Percentiles rank a stretch among this genome's conserved stretches.
Evolutionary conservation across 2,888 invertebrate species (phyloP).

Genomic region (Chironomus riparius): DNA sequence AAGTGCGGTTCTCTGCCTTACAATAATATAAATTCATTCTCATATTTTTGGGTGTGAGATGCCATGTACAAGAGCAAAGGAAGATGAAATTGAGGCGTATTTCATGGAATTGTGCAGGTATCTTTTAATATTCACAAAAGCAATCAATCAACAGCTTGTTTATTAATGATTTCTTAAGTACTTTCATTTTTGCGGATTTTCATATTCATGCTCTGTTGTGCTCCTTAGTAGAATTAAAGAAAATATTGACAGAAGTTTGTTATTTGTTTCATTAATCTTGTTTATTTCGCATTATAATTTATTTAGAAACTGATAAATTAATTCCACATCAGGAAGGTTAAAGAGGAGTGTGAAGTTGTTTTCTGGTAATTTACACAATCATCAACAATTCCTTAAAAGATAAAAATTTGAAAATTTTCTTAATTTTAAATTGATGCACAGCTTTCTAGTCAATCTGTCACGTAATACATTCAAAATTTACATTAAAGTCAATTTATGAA

Average conservation of each 20-base stretch:
- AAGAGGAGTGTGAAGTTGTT: no score
- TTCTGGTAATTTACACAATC: no score
- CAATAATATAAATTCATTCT: not conserved
- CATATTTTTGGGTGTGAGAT: not conserved
- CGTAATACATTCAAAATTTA: no score
- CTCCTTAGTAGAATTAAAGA: not conserved
- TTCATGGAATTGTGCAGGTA: not conserved
- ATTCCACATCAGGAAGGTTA: no score
- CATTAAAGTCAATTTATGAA: no score
- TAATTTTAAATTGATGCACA: no score
- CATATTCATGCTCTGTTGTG: not conserved
- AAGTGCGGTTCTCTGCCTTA: not conserved
- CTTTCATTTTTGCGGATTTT: slow-evolving; percentile 5
- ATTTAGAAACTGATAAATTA: no score
- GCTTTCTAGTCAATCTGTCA: no score
- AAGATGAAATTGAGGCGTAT: slow-evolving; percentile 1
- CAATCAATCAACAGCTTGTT: slow-evolving; percentile 24
- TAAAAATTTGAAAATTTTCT: no score
- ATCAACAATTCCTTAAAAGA: no score
- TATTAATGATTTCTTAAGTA: slow-evolving; percentile 7
- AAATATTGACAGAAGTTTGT: not conserved
- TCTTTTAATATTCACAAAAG: not conserved
- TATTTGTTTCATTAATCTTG: not conserved
- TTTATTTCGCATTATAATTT: not conserved
- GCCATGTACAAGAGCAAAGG: not conserved